A percentile compares a stretch with the other conserved stretches of the same genome.
These are phyloP conservation scores for Hirtodrosophila confusa DNA, from an alignment of 2,888 invertebrate genomes.

Conservation along the genomic window DNA sequence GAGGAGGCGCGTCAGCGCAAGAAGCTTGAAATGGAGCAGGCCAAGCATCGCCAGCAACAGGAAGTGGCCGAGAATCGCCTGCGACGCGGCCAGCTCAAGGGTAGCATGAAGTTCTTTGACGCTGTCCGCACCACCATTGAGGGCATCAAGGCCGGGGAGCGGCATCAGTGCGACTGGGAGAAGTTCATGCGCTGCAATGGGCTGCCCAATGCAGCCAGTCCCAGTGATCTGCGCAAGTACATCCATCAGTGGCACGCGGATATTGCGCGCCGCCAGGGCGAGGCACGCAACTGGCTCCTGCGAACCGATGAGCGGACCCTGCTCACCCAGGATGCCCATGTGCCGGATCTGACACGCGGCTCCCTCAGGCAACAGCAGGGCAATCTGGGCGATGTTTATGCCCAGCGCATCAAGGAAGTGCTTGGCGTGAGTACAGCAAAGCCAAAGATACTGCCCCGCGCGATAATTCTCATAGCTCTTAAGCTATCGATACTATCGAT, in stretches of 20 bases:
- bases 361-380: constrained; percentile 81
- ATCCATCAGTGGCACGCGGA: constrained; percentile 83
- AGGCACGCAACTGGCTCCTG: constrained; percentile 83
- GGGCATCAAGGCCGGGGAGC: constrained; percentile 75
- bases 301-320: constrained; percentile 83
- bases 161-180: constrained; percentile 82
- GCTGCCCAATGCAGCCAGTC: constrained; percentile 82
- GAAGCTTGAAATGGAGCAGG: constrained; percentile 83
- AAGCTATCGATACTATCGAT: no score
- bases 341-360: constrained; percentile 79
- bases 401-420: constrained; percentile 81
- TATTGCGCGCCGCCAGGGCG: constrained; percentile 67
- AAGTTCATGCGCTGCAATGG: constrained; percentile 84
- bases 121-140: constrained; percentile 76
- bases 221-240: constrained; percentile 83
- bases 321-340: constrained; percentile 82
- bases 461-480: no score
- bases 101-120: constrained; percentile 82
- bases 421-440: constrained; percentile 73
- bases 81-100: constrained; percentile 81
- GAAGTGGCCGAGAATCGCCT: constrained; percentile 83
- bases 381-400: constrained; percentile 82
- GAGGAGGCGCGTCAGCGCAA: constrained; percentile 84
- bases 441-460: no score
- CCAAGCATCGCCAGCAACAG: constrained; percentile 81